Evolutionary conservation across 1,140 invertebrate genomes (phyloP), one percentile per base, ranked within the genome.

Genomic region (Polypedilum vanderplanki): DNA sequence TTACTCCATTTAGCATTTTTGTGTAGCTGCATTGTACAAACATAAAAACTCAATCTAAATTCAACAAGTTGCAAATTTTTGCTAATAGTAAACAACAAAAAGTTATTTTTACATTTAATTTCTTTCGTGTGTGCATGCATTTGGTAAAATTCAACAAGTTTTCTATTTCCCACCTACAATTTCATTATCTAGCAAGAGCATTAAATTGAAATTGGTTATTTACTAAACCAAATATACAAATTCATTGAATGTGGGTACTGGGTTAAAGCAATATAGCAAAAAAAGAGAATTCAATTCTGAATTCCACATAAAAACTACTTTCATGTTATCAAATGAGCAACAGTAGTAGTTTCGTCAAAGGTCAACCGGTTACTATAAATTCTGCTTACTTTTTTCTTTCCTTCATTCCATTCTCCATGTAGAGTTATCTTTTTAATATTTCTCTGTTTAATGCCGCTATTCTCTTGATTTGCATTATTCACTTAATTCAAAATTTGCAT

Each of bases 321-420:
- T 20, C 17, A 70, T 70, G 17, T 70, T 70, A 70, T 70, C 65
- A 70, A 70, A 33, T 1, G 2, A 33, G 24, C 24, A 33, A 33
- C 24, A 33, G 24, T 5, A 18, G 12, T 15, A 46, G 41, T 15
- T 67, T 70, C 65, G 65, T 70, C 20, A 70, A 70, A 70, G 65
- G 65, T 70, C 65, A 70, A 70, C 65, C 17, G 65, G 65, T 70
- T 70, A 18, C 20, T 70, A 70, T 70, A 70, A 20, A 18, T 70
- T 70, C 17, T 8, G 18, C 9, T 70, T 20, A 3, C 9, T 70
- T 70, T 18, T 18, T 20, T 17, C n/a, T 20, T 18, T 70, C 65
- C 12, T 57, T 57, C 46, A 57, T 57, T 57, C 46, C 46, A 57
- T n/a, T 57, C 12, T 57, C 0, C 12, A 57, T 15, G 12, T 12